phyloP scores from a whole-genome alignment of 2,888 invertebrate genomes.

The Idaea straminata region DNA sequence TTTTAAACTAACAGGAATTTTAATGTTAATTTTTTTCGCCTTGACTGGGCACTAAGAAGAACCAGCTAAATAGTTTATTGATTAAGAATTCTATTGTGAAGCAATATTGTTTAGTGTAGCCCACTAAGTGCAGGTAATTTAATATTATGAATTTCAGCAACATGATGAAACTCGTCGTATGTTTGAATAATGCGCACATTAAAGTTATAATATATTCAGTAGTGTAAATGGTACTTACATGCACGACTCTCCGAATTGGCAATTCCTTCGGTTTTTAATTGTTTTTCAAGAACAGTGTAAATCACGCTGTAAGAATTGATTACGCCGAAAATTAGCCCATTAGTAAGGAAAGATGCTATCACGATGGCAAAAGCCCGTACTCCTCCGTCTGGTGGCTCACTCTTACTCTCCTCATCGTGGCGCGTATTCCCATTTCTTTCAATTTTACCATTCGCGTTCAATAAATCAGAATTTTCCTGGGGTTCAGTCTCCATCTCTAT shows the following conservation, averaged over 20 bases:
- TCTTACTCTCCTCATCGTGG: conserved; percentile 39
- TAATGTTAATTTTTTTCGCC: too few species aligned
- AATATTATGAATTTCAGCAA: background rate
- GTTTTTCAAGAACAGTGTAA: conserved; percentile 84
- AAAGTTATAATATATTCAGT: background rate
- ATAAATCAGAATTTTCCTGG: conserved; percentile 60
- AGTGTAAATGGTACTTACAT: conserved; percentile 80
- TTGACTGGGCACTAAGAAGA: too few species aligned
- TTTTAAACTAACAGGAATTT: too few species aligned
- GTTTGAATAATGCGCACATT: background rate
- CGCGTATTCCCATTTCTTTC: conserved; percentile 44
- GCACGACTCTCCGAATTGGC: conserved; percentile 89
- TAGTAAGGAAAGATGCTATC: conserved; percentile 91
- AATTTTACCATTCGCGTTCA: conserved; percentile 40
- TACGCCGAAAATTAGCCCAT: conserved; percentile 94
- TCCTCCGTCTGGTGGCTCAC: conserved; percentile 86
- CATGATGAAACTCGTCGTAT: background rate
- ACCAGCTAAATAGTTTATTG: background rate
- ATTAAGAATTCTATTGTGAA: background rate
- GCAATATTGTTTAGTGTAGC: background rate
- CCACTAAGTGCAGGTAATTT: background rate
- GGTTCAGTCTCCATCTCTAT: conserved; percentile 51
- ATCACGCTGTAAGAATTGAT: conserved; percentile 94
- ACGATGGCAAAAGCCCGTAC: conserved; percentile 89
- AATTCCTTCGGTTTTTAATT: conserved; percentile 82